phyloP scores from a whole-genome alignment of 2,888 invertebrate species.

The Nymphalis c-album region DNA sequence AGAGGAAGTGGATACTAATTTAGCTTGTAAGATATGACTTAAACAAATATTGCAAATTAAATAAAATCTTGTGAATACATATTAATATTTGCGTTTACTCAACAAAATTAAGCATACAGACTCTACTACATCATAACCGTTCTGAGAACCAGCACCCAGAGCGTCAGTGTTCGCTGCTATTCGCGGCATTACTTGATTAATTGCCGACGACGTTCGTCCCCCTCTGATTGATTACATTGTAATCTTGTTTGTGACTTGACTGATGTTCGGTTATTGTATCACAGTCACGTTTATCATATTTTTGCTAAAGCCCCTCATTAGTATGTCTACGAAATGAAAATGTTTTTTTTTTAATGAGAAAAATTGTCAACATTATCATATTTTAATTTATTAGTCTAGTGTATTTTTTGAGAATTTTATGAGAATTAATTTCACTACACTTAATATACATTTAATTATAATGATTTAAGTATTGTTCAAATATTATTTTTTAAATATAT shows the following conservation, averaged over 20 bases:
- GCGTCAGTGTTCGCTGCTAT: conserved; percentile 52
- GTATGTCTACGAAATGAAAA: conserved; percentile 8
- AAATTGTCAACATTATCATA: too few relatives aligned
- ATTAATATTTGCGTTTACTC: not conserved
- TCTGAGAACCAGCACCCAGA: conserved; percentile 16
- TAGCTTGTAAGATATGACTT: too few relatives aligned
- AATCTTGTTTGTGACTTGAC: conserved; percentile 78
- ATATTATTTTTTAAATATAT: too few relatives aligned
- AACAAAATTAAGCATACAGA: not conserved
- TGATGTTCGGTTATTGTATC: conserved; percentile 64
- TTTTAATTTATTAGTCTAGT: too few relatives aligned
- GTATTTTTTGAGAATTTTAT: too few relatives aligned
- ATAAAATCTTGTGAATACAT: not conserved
- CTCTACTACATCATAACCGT: conserved; percentile 6
- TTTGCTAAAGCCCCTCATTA: conserved; percentile 35
- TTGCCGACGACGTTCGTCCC: conserved; percentile 60
- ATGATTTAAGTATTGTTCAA: too few relatives aligned
- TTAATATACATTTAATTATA: too few relatives aligned
- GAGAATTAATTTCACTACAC: too few relatives aligned
- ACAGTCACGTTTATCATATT: conserved; percentile 56
- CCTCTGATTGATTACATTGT: conserved; percentile 76
- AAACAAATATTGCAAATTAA: too few relatives aligned
- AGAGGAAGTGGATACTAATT: too few relatives aligned
- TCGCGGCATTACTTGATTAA: conserved; percentile 69
- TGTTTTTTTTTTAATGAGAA: not conserved